Evolutionary conservation across 2,797 vertebrate genomes (phyloP), one percentile per base, ranked within the genome.

Genomic region (Schizothorax lantsangensis): DNA sequence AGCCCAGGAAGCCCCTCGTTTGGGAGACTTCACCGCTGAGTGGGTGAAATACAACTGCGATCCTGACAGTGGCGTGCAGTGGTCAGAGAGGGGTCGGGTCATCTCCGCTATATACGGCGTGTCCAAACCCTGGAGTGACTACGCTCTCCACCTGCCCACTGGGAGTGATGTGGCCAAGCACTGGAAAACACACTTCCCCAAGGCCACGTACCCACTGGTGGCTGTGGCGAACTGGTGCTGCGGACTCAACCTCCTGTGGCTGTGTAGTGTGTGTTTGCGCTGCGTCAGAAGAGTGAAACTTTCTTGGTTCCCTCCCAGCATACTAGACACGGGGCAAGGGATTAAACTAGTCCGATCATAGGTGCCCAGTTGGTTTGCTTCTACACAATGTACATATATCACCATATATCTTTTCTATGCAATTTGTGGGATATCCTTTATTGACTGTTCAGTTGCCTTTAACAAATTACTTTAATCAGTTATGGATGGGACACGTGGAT

Each of bases 21-120:
- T 99, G 0, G 98, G 98, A 1, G 97, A 99, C 93, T 99, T 99
- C 92, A 99, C 98, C 5, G 93, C 94, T 1, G 96, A 98, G 2
- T 99, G 98, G 98, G 98, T 99, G 64, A 97, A 99, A 88, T 99
- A 98, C 93, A 99, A 98, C 95, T 99, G 98, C 91, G 97, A 97
- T 92, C 94, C 96, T 0, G 92, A 95, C 52, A 95, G 94, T 52
- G 93, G 88, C 88, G 94, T 96, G 91, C 97, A 95, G 92, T 99
- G 98, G 98, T 94, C 95, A 0, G 97, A 97, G 7, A 97, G 93
- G 87, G 96, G 96, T 0, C 93, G 97, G 74, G 89, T 91, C 0
- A 92, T 98, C 84, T 94, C 85, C 11, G 97, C 98, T 0, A 0
- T 88, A 1, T 99, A 99, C 0, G 96, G 97, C 0, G 97, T 99